A percentile compares a stretch with the other conserved stretches of the same genome.
These are phyloP conservation scores for Gnathonemus echidnorhynchus DNA, from an alignment of 2,113 vertebrate genomes.

Conservation along the genomic window DNA sequence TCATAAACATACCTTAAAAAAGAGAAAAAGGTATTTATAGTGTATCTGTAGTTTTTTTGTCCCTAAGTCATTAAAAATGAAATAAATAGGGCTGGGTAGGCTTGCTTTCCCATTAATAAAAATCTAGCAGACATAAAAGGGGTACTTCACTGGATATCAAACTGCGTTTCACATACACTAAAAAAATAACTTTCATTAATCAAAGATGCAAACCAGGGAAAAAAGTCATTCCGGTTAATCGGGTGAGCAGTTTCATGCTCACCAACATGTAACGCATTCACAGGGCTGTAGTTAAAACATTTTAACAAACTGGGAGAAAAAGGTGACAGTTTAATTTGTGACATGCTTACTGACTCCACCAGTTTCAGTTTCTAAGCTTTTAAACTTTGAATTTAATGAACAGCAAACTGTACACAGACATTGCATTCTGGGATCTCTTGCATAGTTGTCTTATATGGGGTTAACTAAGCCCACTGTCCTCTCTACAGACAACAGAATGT, in stretches of 20 bases:
- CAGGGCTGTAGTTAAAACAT: conserved; percentile 37
- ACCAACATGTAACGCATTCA: conserved; percentile 19
- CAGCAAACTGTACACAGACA: conserved; percentile 5
- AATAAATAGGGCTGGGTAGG: conserved; percentile 36
- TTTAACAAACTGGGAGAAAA: not conserved
- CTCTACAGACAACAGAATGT: conserved; percentile 27
- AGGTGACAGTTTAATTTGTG: conserved; percentile 26
- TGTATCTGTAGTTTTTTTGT: conserved; percentile 1
- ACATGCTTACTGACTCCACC: conserved; percentile 54
- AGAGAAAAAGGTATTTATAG: not conserved
- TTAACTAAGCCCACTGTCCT: conserved; percentile 31
- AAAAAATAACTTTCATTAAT: conserved; percentile 19
- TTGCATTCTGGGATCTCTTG: conserved; percentile 46
- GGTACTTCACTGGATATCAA: conserved; percentile 34
- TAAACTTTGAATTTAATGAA: not conserved
- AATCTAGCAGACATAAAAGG: conserved; percentile 38
- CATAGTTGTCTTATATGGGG: conserved; percentile 60
- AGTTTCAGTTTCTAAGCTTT: conserved; percentile 12
- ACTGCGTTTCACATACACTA: conserved; percentile 27
- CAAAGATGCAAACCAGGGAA: conserved; percentile 22
- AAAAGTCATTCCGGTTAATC: conserved; percentile 24
- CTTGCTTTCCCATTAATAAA: conserved; percentile 28
- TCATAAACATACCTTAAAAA: conserved; percentile 38
- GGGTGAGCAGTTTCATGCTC: conserved; percentile 14
- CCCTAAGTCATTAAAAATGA: conserved; percentile 31